A percentile compares a stretch with the other conserved stretches of the same genome.
Conservation (phyloP, 2,113 vertebrate species). For the Todiramphus saurophagus region DNA sequence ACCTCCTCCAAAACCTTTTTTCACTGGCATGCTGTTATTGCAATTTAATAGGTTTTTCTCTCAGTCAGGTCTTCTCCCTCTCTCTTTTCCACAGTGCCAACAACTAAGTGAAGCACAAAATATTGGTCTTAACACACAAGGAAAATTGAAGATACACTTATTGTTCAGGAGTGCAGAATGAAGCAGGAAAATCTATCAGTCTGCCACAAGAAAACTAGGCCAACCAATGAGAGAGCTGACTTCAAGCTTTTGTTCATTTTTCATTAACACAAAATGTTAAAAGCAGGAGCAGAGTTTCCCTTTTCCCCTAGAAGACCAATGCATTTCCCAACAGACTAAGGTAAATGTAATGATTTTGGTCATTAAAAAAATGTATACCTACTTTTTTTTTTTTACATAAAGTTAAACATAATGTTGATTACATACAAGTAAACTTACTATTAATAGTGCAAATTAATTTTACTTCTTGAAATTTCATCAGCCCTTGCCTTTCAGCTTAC, state of each 20-base stretch:
- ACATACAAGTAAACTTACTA: neutral
- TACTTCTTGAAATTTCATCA: neutral
- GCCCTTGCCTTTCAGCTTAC: neutral
- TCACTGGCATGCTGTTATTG: neutral
- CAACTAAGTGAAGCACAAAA: neutral
- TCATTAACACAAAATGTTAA: neutral
- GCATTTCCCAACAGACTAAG: neutral
- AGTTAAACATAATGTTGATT: neutral
- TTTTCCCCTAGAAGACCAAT: neutral
- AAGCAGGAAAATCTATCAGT: constrained; percentile 22
- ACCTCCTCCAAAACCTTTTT: neutral
- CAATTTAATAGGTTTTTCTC: neutral
- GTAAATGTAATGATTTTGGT: neutral
- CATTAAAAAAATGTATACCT: neutral
- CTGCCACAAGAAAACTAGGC: neutral
- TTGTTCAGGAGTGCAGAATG: neutral
- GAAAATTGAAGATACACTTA: constrained; percentile 26
- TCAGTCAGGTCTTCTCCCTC: neutral
- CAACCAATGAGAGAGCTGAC: neutral
- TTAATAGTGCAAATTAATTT: neutral
- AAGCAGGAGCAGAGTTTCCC: neutral
- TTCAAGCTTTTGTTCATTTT: constrained; percentile 20
- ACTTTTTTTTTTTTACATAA: neutral
- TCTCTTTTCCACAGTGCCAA: neutral
- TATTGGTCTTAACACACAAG: neutral